Percentiles rank a stretch among this genome's conserved stretches.
These are phyloP conservation scores for Sarcophaga carnaria DNA, from an alignment of 2,888 invertebrate species.

Conservation along the genomic window DNA sequence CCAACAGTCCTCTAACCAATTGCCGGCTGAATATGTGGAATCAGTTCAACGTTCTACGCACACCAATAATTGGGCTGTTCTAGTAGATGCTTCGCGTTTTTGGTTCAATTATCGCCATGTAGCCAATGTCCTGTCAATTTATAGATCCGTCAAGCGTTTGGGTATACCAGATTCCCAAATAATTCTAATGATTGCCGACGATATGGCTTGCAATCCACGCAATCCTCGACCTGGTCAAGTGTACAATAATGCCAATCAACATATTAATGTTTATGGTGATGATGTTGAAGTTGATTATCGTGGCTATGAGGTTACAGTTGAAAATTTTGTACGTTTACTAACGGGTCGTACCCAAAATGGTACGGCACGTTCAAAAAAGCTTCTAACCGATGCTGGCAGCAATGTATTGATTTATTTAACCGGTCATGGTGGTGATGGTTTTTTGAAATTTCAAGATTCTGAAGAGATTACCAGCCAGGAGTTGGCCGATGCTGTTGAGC, in stretches of 20 bases:
- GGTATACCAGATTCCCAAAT: constrained; percentile 99
- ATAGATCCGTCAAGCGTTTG: constrained; percentile 97
- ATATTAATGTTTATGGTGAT: constrained; percentile 99
- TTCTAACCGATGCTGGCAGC: constrained; percentile 97
- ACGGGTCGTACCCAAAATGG: constrained; percentile 96
- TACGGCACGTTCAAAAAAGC: constrained; percentile 96
- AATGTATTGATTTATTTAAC: constrained; percentile 98
- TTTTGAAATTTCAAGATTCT: constrained; percentile 99
- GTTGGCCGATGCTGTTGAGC: constrained; percentile 98
- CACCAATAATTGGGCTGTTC: constrained; percentile 99
- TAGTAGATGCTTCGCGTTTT: constrained; percentile 98
- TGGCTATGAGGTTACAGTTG: constrained; percentile 97
- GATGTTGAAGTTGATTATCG: constrained; percentile 99
- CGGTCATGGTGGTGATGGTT: constrained; percentile 98
- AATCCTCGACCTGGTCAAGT: constrained; percentile 99
- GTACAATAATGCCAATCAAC: constrained; percentile 98
- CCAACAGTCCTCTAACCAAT: constrained; percentile 58
- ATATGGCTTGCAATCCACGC: constrained; percentile 99
- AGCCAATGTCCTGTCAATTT: constrained; percentile 98
- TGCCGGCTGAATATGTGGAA: constrained; percentile 78
- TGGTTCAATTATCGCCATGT: constrained; percentile 99
- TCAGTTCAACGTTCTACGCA: constrained; percentile 83
- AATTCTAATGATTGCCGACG: constrained; percentile 99
- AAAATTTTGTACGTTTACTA: constrained; percentile 97
- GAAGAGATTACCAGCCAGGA: constrained; percentile 99